Percentiles rank a stretch among this genome's conserved stretches.
Conservation (phyloP, 2,888 invertebrate genomes). For the Ophion obscuratus region DNA sequence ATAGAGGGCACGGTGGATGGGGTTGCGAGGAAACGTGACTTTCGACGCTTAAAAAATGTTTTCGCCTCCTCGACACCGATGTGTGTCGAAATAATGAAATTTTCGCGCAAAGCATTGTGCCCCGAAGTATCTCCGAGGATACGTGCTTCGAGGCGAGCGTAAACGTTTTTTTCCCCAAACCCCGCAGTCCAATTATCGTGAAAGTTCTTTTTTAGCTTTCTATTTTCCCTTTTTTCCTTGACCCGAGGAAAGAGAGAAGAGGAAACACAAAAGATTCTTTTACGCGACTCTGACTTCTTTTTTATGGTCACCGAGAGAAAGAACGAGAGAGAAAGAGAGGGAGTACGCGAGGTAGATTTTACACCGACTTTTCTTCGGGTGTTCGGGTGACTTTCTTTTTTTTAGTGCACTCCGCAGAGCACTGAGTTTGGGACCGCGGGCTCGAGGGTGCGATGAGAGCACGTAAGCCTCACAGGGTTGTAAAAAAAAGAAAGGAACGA, state of each 20-base stretch:
- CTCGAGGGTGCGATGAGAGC: slow-evolving; percentile 34
- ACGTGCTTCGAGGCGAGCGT: slow-evolving; percentile 32
- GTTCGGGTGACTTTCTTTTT: slow-evolving; percentile 67
- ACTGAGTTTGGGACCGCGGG: slow-evolving; percentile 57
- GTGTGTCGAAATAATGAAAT: slow-evolving; percentile 24
- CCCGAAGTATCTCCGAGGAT: slow-evolving; percentile 22
- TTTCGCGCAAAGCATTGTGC: slow-evolving; percentile 13
- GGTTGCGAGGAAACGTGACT: not conserved
- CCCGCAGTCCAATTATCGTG: slow-evolving; percentile 62
- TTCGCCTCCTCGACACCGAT: not conserved
- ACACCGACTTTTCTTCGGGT: slow-evolving; percentile 41
- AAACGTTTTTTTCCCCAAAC: slow-evolving; percentile 48
- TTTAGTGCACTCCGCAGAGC: slow-evolving; percentile 57
- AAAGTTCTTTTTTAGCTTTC: slow-evolving; percentile 62
- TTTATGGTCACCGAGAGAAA: slow-evolving; percentile 59
- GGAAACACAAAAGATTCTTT: slow-evolving; percentile 59
- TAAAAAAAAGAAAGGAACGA: slow-evolving; percentile 53
- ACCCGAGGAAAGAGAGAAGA: slow-evolving; percentile 26
- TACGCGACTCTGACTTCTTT: slow-evolving; percentile 67
- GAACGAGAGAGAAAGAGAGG: not conserved
- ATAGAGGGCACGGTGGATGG: not conserved
- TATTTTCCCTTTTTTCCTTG: slow-evolving; percentile 40
- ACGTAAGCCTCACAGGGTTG: slow-evolving; percentile 59
- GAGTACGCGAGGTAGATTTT: slow-evolving; percentile 46
- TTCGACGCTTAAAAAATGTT: not conserved